Base-by-base conservation (phyloP, 2,888 invertebrate species). In the Acronicta psi region DNA sequence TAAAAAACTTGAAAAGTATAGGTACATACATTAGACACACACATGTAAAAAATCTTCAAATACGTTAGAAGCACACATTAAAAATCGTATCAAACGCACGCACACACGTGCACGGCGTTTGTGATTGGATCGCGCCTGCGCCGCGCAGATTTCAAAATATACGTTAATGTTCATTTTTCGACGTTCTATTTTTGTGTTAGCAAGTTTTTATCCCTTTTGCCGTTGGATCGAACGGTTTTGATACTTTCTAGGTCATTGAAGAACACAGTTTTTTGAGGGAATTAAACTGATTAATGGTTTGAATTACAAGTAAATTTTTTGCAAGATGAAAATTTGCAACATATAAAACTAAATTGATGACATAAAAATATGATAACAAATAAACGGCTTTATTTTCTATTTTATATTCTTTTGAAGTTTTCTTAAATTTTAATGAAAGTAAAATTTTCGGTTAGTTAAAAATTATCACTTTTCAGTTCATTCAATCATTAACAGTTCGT, bases 171-270 rank as follows among this genome's bases (percentile, higher is more conserved):
- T 85, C 87, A 91, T 92, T 92, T 92, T 92, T 92, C 90, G 85
- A 77, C 84, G 81, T 81, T 91, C 93, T 94, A 92, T 93, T 94
- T 93, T 93, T 92, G 91, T 79, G 78, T 81, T 85, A 80, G 79
- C 78, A 77, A 89, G 88, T 93, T 93, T 94, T 94, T 93, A 90
- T 90, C 82, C 88, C 82, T 83, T 75, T 57, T 55, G 18, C 77
- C 81, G 64, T 25, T 45, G 31, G 79, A n/a, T 11, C 37, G 52
- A 61, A 13, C 0, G n/a, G 37, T 83, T 47, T 92, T 93, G 89
- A 83, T 90, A 84, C 81, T 91, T 88, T 84, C 75, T 84, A 71
- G 81, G 81, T 83, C 76, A 80, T 40, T 40, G 31, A 17, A 29
- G 40, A 63, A 52, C 29, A 55, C 40, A 44, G 7, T 54, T 36